A percentile compares a stretch with the other conserved stretches of the same genome.
phyloP scores from a whole-genome alignment of 2,113 vertebrate species.

The Tinamus guttatus region DNA sequence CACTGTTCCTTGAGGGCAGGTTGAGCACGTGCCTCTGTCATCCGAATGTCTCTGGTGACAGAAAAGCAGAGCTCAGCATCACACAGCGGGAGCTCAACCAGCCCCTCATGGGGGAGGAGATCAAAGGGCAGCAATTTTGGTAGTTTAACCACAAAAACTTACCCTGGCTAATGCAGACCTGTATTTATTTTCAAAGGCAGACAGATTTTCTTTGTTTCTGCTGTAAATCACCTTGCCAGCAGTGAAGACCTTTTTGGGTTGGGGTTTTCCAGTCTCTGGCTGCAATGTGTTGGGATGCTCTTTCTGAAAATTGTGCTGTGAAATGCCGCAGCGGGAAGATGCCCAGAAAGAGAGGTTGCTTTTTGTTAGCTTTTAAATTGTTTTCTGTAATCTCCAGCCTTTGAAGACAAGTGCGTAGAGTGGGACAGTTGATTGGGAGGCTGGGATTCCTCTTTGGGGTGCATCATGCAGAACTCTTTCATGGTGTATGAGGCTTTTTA shows the following conservation, averaged over 20 bases:
- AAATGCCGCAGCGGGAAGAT: neutral
- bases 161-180: neutral
- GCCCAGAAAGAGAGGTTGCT: neutral
- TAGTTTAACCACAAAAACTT: neutral
- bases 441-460: neutral
- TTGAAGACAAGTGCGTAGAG: neutral
- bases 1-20: rapidly evolving
- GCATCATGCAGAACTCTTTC: neutral
- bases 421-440: neutral
- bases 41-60: neutral
- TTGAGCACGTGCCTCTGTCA: neutral
- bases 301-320: neutral
- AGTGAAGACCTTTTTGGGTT: neutral
- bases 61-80: neutral
- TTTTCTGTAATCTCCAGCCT: neutral
- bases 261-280: neutral
- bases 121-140: neutral
- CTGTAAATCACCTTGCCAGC: neutral
- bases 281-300: neutral
- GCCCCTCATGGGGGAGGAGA: neutral
- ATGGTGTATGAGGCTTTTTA: neutral
- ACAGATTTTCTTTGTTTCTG: neutral
- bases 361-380: neutral
- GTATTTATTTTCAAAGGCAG: neutral
- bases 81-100: neutral